Conservation (phyloP, 2,888 invertebrate genomes). For the Eubasilissa splendida region DNA sequence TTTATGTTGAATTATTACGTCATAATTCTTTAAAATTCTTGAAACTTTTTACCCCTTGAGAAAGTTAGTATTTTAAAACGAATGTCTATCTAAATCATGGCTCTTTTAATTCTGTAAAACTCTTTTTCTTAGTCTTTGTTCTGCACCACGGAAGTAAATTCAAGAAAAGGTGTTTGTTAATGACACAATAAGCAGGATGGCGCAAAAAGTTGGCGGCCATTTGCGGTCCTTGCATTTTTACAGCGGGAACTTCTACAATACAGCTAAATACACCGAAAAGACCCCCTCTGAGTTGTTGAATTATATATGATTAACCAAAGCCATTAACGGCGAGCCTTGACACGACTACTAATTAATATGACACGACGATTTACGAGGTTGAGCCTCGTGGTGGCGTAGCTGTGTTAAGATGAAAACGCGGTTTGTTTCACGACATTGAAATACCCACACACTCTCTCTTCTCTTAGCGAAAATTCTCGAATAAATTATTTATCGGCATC, state of each 20-base stretch:
- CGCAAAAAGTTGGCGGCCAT: constrained; percentile 46
- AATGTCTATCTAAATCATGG: constrained; percentile 5
- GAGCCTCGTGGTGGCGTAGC: background rate
- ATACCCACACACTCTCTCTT: no score
- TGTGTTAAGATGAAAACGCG: constrained; percentile 1
- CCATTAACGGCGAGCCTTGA: constrained; percentile 30
- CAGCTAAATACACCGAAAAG: constrained; percentile 27
- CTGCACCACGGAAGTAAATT: constrained; percentile 12
- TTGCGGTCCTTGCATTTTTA: constrained; percentile 40
- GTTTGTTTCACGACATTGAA: no score
- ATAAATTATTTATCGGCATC: no score
- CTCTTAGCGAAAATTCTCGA: no score
- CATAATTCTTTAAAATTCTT: no score
- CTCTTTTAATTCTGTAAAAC: background rate
- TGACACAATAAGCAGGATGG: constrained; percentile 53
- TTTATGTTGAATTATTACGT: no score
- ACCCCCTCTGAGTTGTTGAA: background rate
- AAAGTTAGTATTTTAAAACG: background rate
- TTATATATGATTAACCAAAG: constrained; percentile 36
- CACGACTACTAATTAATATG: constrained; percentile 43
- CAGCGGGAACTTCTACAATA: constrained; percentile 20
- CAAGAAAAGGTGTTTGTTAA: constrained; percentile 47
- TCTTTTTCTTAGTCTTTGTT: constrained; percentile 21
- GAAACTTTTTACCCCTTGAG: no score
- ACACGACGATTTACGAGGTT: constrained; percentile 13